Conservation (phyloP, 2,888 invertebrate species). For the Microplitis manilae region DNA sequence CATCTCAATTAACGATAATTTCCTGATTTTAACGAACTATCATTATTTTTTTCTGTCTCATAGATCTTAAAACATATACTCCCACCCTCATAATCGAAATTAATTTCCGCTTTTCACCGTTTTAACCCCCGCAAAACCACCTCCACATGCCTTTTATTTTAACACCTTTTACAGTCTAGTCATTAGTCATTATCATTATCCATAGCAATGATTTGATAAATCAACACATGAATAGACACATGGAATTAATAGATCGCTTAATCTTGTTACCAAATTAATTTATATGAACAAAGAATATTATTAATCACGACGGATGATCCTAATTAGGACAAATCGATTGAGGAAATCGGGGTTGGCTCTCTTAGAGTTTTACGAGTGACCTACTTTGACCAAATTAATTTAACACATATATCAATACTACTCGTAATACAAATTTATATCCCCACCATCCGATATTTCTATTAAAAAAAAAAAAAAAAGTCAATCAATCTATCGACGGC, state of each 20-base stretch:
- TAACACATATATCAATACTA: background rate
- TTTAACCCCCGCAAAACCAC: no score
- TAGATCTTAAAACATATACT: no score
- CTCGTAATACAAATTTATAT: background rate
- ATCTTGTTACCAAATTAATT: background rate
- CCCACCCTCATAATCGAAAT: no score
- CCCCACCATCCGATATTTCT: background rate
- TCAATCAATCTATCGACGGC: background rate
- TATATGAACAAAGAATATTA: conserved; percentile 15
- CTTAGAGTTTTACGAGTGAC: background rate
- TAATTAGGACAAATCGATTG: conserved; percentile 66
- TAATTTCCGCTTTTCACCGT: no score
- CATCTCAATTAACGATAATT: no score
- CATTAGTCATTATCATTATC: no score
- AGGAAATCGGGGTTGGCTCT: conserved; percentile 3
- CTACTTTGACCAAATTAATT: background rate
- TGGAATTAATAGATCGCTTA: background rate
- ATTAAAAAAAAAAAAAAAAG: background rate
- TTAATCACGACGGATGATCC: conserved; percentile 56
- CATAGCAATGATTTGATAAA: no score
- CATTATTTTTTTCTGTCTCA: no score
- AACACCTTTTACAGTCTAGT: no score
- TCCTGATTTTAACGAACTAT: no score
- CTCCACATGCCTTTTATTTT: no score
- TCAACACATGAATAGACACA: no score